Evolutionary conservation across 2,888 invertebrate genomes (phyloP).

Genomic region (Agelastica alni): DNA sequence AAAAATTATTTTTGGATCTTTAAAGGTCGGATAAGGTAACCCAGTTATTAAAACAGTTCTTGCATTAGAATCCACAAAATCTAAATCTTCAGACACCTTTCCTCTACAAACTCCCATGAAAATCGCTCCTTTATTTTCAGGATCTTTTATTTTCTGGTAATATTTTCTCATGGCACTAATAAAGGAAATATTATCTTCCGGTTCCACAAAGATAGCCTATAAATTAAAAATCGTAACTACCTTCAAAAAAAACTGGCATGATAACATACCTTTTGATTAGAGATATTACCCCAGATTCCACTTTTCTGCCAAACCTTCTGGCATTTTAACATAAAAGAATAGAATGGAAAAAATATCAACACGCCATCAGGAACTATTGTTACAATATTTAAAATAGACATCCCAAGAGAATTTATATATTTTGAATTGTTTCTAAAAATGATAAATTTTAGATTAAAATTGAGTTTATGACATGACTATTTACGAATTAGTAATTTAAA

Average conservation of each 20-base stretch:
- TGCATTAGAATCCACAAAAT: conserved; percentile 94
- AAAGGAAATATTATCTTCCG: conserved; percentile 83
- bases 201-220: conserved; percentile 85
- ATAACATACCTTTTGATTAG: conserved; percentile 24
- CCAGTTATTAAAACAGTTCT: conserved; percentile 95
- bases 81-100: conserved; percentile 97
- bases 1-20: conserved; percentile 87
- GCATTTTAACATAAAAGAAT: conserved; percentile 86
- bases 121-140: conserved; percentile 78
- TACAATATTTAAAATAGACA: conserved; percentile 80
- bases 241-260: too few relatives aligned
- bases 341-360: conserved; percentile 96
- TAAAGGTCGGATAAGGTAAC: conserved; percentile 91
- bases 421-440: conserved; percentile 72
- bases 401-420: conserved; percentile 81
- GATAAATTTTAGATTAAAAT: too few relatives aligned
- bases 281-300: conserved; percentile 70
- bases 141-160: conserved; percentile 79
- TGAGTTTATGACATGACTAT: too few relatives aligned
- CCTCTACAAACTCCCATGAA: conserved; percentile 98
- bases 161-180: conserved; percentile 80
- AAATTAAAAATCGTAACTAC: too few relatives aligned
- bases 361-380: conserved; percentile 89
- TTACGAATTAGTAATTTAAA: too few relatives aligned
- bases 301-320: conserved; percentile 80